These are phyloP conservation scores for Quadriops clusia DNA, from an alignment of 2,888 invertebrate genomes.

Conservation along the genomic window DNA sequence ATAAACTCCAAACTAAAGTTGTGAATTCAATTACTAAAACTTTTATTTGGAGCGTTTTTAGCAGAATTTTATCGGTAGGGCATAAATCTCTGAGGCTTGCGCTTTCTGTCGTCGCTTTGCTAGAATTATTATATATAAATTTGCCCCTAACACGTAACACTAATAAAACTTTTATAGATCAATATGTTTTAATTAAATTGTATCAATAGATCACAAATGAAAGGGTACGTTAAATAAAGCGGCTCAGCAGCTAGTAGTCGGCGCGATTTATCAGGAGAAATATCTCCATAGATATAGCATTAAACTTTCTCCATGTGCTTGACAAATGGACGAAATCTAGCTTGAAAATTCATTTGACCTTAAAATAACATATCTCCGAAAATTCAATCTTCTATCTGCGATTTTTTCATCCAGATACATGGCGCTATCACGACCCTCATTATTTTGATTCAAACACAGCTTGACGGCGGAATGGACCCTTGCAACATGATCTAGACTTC, in stretches of 20 bases:
- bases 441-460: conserved; percentile 13
- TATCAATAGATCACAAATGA: no score
- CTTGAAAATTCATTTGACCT: conserved; percentile 18
- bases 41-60: conserved; percentile 25
- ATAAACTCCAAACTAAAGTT: conserved; percentile 24
- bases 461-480: no score
- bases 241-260: no score
- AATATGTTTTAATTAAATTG: no score
- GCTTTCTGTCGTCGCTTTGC: no score
- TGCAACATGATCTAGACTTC: no score
- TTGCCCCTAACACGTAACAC: no score
- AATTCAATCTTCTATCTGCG: conserved; percentile 19
- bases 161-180: no score
- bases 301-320: conserved; percentile 17
- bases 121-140: no score
- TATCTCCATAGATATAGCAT: conserved; percentile 12
- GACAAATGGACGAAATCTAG: conserved; percentile 16
- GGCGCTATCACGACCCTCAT: conserved; percentile 12
- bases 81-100: conserved; percentile 27
- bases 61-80: conserved; percentile 24
- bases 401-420: conserved; percentile 17
- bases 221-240: no score
- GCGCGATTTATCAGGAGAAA: no score
- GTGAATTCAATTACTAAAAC: conserved; percentile 25
- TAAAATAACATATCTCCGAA: conserved; percentile 18